Conservation (phyloP, 2,113 vertebrate species). For the Australoheros scitulus region DNA sequence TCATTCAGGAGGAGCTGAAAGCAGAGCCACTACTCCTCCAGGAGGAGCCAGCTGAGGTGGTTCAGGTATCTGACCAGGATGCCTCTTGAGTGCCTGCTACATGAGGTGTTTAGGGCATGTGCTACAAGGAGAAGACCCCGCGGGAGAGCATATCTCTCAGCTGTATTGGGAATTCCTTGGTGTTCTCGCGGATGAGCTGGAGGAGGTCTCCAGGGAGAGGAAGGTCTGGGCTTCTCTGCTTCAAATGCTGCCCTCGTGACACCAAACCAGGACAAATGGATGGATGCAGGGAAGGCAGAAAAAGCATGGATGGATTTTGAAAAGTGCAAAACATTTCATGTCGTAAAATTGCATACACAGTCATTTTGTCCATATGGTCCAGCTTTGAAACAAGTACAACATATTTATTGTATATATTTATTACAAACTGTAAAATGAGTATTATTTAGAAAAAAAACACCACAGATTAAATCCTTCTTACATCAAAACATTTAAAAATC, state of each 20-base stretch:
- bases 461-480: background rate
- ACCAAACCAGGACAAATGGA: background rate
- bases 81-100: background rate
- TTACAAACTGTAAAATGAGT: background rate
- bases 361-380: background rate
- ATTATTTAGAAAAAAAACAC: background rate
- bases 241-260: background rate
- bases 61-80: background rate
- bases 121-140: background rate
- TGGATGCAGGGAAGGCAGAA: background rate
- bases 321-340: background rate
- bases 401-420: background rate
- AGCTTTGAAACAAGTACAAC: background rate
- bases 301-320: background rate
- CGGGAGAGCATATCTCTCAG: background rate
- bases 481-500: background rate
- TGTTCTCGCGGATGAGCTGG: background rate
- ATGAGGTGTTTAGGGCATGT: background rate
- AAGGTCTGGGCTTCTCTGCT: background rate
- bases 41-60: background rate
- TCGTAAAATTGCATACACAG: background rate
- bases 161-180: background rate
- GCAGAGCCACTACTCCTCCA: background rate
- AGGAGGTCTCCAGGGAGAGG: accelerated
- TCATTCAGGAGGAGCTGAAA: background rate